Base-by-base conservation (phyloP, 2,888 invertebrate species). In the Petrolisthes manimaculis region DNA sequence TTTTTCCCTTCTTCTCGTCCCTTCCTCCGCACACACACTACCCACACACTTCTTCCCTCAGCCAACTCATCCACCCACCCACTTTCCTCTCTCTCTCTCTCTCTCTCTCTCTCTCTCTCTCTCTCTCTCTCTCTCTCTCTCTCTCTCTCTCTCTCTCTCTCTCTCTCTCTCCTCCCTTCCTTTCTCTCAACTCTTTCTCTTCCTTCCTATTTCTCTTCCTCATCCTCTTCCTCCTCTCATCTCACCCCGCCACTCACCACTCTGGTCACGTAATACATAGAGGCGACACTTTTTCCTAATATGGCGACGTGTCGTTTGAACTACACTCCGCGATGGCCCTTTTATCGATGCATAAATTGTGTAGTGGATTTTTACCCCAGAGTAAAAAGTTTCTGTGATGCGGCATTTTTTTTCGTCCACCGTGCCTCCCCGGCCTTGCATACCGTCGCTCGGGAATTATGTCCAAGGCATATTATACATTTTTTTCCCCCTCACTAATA, bases 231-330 rank as follows among this genome's bases (percentile, higher is more conserved):
- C 8, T 71, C 71, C 71, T n/a, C n/a, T 5, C 71, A 12, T 71
- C n/a, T n/a, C 12, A 5, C 8, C 8, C 71, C 8, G n/a, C 71
- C 71, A 8, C 8, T n/a, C 71, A 71, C 71, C 71, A 6, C 71
- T 71, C 71, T 71, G 71, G 71, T 71, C 71, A 71, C 71, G 71
- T 71, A 71, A 6, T 71, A 71, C 71, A 71, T 71, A 71, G 71
- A 71, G 71, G 71, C 71, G 71, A 71, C 71, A 71, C n/a, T 71
- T 71, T 71, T 71, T n/a, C 71, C 12, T 71, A 71, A 71, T 71
- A 71, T 71, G 5, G 71, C 18, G 71, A 71, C 61, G 71, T 12
- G 71, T 71, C 71, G 71, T 71, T 71, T 71, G 71, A n/a, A 71
- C 71, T 71, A n/a, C 71, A 71, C 71, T 71, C 71, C 71, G n/a